These are phyloP conservation scores for Pemphigus obesinymphae DNA, from an alignment of 1,140 invertebrate genomes.

Conservation along the genomic window DNA sequence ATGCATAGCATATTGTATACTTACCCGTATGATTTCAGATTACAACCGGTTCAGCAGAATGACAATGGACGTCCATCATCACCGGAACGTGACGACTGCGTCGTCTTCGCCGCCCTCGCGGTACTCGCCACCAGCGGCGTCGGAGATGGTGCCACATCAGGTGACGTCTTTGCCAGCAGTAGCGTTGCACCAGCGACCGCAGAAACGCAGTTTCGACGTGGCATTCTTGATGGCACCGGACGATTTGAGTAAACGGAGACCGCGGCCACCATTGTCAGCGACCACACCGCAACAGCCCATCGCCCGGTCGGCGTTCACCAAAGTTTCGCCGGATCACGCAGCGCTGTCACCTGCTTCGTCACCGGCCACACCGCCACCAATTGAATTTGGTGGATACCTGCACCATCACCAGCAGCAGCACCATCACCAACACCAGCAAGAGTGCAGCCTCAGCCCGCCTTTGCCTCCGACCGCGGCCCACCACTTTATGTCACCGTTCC, in stretches of 20 bases:
- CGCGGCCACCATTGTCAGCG: slow-evolving; percentile 40
- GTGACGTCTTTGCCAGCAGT: slow-evolving; percentile 1
- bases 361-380: slow-evolving; percentile 33
- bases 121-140: slow-evolving; percentile 3
- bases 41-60: slow-evolving; percentile 38
- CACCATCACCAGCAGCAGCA: slow-evolving; percentile 48
- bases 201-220: slow-evolving; percentile 77
- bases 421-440: slow-evolving; percentile 45
- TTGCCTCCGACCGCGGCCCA: background rate
- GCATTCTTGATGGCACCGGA: slow-evolving; percentile 82
- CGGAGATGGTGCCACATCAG: background rate
- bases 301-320: slow-evolving; percentile 51
- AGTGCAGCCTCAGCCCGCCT: slow-evolving; percentile 45
- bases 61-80: slow-evolving; percentile 47
- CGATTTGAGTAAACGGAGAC: slow-evolving; percentile 61
- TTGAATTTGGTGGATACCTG: slow-evolving; percentile 48
- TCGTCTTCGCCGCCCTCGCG: background rate
- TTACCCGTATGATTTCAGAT: slow-evolving; percentile 9
- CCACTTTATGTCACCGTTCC: slow-evolving; percentile 30
- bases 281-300: slow-evolving; percentile 43
- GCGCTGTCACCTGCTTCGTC: slow-evolving; percentile 46
- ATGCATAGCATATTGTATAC: too few relatives aligned
- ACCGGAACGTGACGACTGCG: slow-evolving; percentile 34
- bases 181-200: slow-evolving; percentile 38
- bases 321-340: slow-evolving; percentile 48